Evolutionary conservation across 2,113 vertebrate genomes (phyloP).

Genomic region (Nothobranchius furzeri): DNA sequence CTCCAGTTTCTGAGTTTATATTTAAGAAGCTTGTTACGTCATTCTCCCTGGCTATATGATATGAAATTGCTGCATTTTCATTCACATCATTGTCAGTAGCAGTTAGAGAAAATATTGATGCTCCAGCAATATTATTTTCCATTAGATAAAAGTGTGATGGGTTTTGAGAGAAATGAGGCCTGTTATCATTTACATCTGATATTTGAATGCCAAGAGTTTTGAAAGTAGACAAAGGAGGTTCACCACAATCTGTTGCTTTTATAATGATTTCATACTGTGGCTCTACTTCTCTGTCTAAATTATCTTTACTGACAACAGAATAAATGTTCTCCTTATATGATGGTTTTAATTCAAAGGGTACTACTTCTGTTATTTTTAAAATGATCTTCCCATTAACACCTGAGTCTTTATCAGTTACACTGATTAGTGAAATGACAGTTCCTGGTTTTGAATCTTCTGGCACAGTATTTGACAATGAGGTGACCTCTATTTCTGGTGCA

Average conservation of each 20-base stretch:
- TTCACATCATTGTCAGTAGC: constrained; percentile 60
- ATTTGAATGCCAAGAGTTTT: constrained; percentile 62
- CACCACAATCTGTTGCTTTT: constrained; percentile 64
- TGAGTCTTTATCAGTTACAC: constrained; percentile 53
- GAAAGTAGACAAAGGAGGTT: constrained; percentile 49
- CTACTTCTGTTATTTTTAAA: too few relatives aligned
- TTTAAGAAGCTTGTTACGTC: constrained; percentile 41
- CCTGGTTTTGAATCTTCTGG: constrained; percentile 67
- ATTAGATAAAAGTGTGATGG: constrained; percentile 48
- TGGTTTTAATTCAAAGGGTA: constrained; percentile 70
- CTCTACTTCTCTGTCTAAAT: constrained; percentile 64
- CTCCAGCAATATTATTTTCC: constrained; percentile 68
- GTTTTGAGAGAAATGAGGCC: constrained; percentile 52
- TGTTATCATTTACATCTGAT: constrained; percentile 75
- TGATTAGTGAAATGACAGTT: constrained; percentile 55
- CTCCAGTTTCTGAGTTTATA: constrained; percentile 60
- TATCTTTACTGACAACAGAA: constrained; percentile 62
- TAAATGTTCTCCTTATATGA: constrained; percentile 72
- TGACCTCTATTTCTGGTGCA: constrained; percentile 71
- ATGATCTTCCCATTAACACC: constrained; percentile 66
- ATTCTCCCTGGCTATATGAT: constrained; percentile 35
- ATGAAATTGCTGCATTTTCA: constrained; percentile 62
- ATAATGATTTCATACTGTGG: constrained; percentile 74
- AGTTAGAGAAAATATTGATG: constrained; percentile 58
- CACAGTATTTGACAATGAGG: constrained; percentile 65